Evolutionary conservation across 2,797 vertebrate genomes (phyloP), one percentile per base, ranked within the genome.

Genomic region (Acipenser transmontanus): DNA sequence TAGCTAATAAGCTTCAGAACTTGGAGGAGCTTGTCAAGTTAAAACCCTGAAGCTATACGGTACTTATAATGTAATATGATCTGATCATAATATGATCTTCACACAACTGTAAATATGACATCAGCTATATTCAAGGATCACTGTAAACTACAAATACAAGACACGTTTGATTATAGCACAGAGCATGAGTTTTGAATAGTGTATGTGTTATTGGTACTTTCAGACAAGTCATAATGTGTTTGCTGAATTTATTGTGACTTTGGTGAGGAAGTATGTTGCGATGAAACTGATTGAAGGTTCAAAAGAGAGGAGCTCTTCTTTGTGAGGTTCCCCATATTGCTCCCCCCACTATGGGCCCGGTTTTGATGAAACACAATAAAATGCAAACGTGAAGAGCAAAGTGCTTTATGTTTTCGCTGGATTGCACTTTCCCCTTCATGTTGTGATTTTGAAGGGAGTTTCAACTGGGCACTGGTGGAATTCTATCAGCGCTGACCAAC

Each of bases 1-100:
- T 77, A 76, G 84, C 82, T 72, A 90, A 81, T 78, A 94, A 81
- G 83, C 90, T 92, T 79, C 87, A 86, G 85, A 91, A 89, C 78
- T 87, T 97, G 76, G 88, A 95, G 78, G 92, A 94, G 81, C 80
- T 89, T 66, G 85, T 97, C 34, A 82, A 84, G 60, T 79, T 94
- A 80, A 98, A 34, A 34, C 34, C 34, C 34, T 34, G 34, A 34
- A 34, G 34, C 34, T 34, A 34, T 34, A 34, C 34, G 4, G 34
- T 34, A 34, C 34, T 34, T 34, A 34, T 34, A 34, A 54, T 34
- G 2, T 20, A 48, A 57, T 8, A n/a, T n/a, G 11, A 11, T 57
- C 12, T n/a, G 7, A n/a, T 13, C 12, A 13, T 7, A 57, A 57
- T 57, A 57, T 57, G 13, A 47, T 61, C 47, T 17, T 61, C 60